Base-by-base conservation (phyloP, 2,113 vertebrate genomes). In the Campylomormyrus numenius region DNA sequence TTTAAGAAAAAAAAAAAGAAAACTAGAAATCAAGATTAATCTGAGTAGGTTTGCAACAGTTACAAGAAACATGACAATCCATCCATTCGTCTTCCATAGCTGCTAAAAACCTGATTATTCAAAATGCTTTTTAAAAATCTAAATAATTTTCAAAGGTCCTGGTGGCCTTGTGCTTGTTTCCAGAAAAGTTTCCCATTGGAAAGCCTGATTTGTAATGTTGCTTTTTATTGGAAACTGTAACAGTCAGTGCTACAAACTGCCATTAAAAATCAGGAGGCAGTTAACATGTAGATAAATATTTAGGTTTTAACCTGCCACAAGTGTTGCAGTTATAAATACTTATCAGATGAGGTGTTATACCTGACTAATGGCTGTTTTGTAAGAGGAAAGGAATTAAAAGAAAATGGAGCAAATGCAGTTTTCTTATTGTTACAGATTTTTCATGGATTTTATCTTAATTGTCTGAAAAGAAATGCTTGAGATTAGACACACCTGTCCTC, bases 211-310 rank as follows among this genome's bases (percentile, higher is more conserved):
- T 42, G 39, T 66, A 19, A 6, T 17, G 24, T 48, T 87, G 27
- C 27, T 84, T 48, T 80, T 70, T 86, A 50, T 85, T 50, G 52
- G 48, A 85, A 3, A 77, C 92, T 95, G 94, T 93, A 95, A 91
- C 56, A 90, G 93, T 90, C 91, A 91, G 87, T 91, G 93, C 90
- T 93, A 53, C 91, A 90, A 87, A 85, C 91, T 92, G 91, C 92
- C 90, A 93, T 95, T 94, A 93, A 95, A 90, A 53, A 88, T 92
- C 94, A 87, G 93, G 92, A 92, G 93, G 94, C 93, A 92, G 93
- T 92, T 92, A 91, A 91, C 91, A 93, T 93, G 92, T 93, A 95
- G 94, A 94, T 96, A 95, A 95, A 96, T 94, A 91, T 92, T 91
- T 93, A 90, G 88, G 58, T 89, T 92, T 93, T 91, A 91, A 93